Base-by-base conservation (phyloP, 2,113 vertebrate species). In the Epinephelus fuscoguttatus region DNA sequence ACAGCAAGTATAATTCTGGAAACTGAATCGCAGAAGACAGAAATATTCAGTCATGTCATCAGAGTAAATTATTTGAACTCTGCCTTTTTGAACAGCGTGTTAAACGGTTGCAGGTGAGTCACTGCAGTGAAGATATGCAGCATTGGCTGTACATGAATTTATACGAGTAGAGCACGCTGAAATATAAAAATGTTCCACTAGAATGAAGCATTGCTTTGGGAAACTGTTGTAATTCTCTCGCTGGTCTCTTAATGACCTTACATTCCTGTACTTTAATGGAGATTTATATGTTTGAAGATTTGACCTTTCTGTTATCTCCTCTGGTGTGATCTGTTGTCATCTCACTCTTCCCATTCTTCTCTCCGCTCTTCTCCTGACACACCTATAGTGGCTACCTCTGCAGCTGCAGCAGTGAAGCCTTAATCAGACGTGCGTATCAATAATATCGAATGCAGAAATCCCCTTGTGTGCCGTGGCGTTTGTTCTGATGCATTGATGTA, bases 401-500 rank as follows among this genome's bases (percentile, higher is more conserved):
- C 75, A 71, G 59, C 77, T n/a, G 78, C 80, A 76, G 83, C 81
- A 49, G 4, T 37, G 77, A 88, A 88, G 87, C 84, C 82, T 88
- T 91, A 92, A 94, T 93, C 91, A 87, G 87, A 74, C 47, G 60
- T 75, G 62, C 4, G 70, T 91, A 90, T 95, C 92, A 87, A 94
- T 94, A 89, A 8, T 91, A 93, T 93, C 25, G 88, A 93, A 80
- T 47, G 47, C 86, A 74, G 84, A 86, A 91, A 88, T 87, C 92
- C 90, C 86, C 77, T 13, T 6, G 84, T 85, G 92, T 90, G 90
- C 89, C 49, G 18, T 56, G 82, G 71, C 79, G 75, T 90, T 90
- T 90, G 85, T 90, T 91, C 90, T 93, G 91, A 93, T 93, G 91
- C 92, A 94, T 94, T 91, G 94, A 94, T 81, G 92, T n/a, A 10